phyloP scores from a whole-genome alignment of 2,888 invertebrate genomes.

The Polydrusus cervinus region DNA sequence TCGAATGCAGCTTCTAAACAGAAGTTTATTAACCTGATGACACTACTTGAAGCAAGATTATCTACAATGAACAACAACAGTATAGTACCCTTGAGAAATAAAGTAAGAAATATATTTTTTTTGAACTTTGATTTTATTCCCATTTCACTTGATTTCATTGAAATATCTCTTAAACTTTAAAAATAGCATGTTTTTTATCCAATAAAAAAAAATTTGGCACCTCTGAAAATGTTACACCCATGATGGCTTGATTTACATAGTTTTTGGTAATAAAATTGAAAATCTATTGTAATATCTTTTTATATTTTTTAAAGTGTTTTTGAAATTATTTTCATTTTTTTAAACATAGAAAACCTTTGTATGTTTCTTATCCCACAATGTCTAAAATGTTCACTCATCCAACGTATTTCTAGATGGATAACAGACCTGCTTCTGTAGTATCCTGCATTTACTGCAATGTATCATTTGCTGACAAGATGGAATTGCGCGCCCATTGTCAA shows the following conservation, averaged over 20 bases:
- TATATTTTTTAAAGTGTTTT: too few relatives aligned
- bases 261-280: too few relatives aligned
- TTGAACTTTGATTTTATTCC: not conserved
- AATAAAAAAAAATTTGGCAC: too few relatives aligned
- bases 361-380: too few relatives aligned
- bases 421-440: conserved; percentile 52
- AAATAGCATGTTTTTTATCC: too few relatives aligned
- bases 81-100: conserved; percentile 39
- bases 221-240: too few relatives aligned
- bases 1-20: conserved; percentile 61
- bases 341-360: not conserved
- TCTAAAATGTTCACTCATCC: too few relatives aligned
- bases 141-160: too few relatives aligned
- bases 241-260: too few relatives aligned
- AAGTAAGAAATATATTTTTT: conserved; percentile 51
- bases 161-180: too few relatives aligned
- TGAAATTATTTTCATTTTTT: too few relatives aligned
- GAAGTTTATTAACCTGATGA: conserved; percentile 62
- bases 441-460: conserved; percentile 76
- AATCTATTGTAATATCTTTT: too few relatives aligned
- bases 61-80: conserved; percentile 54
- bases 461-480: conserved; percentile 73
- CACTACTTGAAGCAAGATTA: conserved; percentile 60
- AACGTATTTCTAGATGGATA: conserved; percentile 50
- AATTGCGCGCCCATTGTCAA: conserved; percentile 76